phyloP scores from a whole-genome alignment of 2,888 invertebrate species.

The Elmis aenea region DNA sequence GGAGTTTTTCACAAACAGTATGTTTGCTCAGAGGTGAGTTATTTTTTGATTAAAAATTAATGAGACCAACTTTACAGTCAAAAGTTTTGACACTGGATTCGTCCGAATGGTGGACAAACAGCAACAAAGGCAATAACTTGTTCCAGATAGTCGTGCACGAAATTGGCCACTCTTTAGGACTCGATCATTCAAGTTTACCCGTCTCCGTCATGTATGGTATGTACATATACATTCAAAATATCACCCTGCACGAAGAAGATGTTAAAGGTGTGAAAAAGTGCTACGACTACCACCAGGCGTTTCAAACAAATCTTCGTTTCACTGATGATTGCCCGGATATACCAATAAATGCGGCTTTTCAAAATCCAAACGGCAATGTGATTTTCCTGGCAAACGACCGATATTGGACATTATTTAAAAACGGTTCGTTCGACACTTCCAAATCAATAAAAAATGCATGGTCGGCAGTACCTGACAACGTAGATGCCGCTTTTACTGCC shows the following conservation, averaged over 20 bases:
- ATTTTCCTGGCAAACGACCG: too few relatives aligned
- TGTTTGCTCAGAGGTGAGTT: too few relatives aligned
- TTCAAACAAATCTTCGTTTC: too few relatives aligned
- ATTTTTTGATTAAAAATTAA: too few relatives aligned
- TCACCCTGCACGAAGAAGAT: slow-evolving; percentile 7
- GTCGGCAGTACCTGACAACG: slow-evolving; percentile 8
- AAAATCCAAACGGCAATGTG: too few relatives aligned
- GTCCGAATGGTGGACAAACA: slow-evolving; percentile 16
- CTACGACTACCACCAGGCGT: too few relatives aligned
- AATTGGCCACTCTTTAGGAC: slow-evolving; percentile 29
- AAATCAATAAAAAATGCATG: slow-evolving; percentile 8
- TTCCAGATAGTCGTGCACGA: slow-evolving; percentile 24
- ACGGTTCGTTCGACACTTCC: slow-evolving; percentile 3
- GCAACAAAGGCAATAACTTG: slow-evolving; percentile 11
- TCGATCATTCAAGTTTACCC: slow-evolving; percentile 15
- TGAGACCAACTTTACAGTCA: too few relatives aligned
- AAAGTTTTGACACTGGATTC: too few relatives aligned
- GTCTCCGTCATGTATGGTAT: slow-evolving; percentile 20
- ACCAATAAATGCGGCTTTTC: too few relatives aligned
- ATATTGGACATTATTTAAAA: slow-evolving; percentile 8
- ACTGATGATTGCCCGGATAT: too few relatives aligned
- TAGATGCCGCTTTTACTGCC: slow-evolving; percentile 15
- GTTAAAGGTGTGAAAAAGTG: slow-evolving; percentile 4
- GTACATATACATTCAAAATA: slow-evolving; percentile 1
- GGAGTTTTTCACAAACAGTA: too few relatives aligned